A percentile compares a stretch with the other conserved stretches of the same genome.
Conservation (phyloP, 2,888 invertebrate species). For the Drosophila tanythrix region DNA sequence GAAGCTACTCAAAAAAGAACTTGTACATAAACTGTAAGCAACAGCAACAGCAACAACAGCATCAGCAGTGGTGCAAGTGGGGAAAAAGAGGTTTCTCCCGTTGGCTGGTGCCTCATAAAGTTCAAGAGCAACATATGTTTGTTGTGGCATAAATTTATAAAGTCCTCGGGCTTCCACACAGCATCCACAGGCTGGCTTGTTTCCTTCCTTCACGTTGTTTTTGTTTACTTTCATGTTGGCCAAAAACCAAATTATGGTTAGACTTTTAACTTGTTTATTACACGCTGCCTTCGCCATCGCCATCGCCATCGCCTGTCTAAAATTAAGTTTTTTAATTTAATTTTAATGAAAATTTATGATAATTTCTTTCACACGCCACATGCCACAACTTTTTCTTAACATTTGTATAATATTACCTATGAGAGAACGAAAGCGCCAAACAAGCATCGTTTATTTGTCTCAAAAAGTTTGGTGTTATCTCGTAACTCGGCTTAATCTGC, state of each 20-base stretch:
- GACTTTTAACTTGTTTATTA: constrained; percentile 84
- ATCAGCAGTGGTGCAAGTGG: not conserved
- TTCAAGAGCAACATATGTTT: constrained; percentile 80
- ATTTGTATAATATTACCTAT: constrained; percentile 1
- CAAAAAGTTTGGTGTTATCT: constrained; percentile 53
- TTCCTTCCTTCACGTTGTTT: constrained; percentile 22
- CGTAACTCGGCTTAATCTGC: constrained; percentile 48
- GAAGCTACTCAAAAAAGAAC: constrained; percentile 76
- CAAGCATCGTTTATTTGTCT: constrained; percentile 56
- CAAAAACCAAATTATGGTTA: constrained; percentile 82
- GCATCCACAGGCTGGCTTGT: constrained; percentile 1
- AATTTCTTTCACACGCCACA: constrained; percentile 74
- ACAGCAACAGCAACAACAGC: constrained; percentile 42
- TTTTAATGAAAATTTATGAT: constrained; percentile 81
- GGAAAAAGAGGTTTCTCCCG: constrained; percentile 15
- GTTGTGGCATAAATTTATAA: constrained; percentile 78
- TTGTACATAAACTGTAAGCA: constrained; percentile 72
- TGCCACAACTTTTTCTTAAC: constrained; percentile 17
- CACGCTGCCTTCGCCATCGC: constrained; percentile 33
- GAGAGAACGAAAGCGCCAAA: constrained; percentile 9
- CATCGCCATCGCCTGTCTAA: constrained; percentile 15
- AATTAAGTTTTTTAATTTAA: constrained; percentile 79
- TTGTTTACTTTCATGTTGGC: constrained; percentile 62
- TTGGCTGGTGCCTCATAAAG: constrained; percentile 51
- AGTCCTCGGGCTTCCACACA: constrained; percentile 47